phyloP scores from a whole-genome alignment of 2,113 vertebrate species.

The Athene cunicularia region DNA sequence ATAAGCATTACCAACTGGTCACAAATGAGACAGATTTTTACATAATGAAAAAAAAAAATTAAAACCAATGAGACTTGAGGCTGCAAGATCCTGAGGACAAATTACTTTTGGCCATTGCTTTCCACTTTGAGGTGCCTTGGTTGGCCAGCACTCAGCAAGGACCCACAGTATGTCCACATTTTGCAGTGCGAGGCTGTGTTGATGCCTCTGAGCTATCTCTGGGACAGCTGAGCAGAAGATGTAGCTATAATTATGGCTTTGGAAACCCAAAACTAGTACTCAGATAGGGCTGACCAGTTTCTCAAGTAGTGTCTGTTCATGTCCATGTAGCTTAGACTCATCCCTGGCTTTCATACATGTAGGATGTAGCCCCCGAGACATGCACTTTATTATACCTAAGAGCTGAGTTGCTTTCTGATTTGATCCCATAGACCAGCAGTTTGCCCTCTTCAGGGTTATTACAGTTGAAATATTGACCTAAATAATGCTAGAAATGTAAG shows the following conservation, averaged over 20 bases:
- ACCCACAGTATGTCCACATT: rapidly evolving
- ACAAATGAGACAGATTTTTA: neutral
- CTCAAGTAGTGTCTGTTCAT: neutral
- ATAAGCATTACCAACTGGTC: neutral
- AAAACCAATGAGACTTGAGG: neutral
- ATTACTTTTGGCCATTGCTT: neutral
- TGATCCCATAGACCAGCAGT: neutral
- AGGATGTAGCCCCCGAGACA: neutral
- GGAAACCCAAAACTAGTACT: neutral
- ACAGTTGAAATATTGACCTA: neutral
- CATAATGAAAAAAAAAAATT: neutral
- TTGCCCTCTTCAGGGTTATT: neutral
- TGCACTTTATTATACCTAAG: neutral
- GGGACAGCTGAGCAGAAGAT: neutral
- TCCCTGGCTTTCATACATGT: neutral
- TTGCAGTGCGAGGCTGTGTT: neutral
- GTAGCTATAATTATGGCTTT: neutral
- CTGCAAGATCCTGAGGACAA: neutral
- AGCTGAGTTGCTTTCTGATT: neutral
- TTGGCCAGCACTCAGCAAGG: neutral
- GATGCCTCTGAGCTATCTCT: neutral
- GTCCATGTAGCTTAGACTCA: neutral
- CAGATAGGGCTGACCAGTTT: neutral
- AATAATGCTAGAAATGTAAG: neutral
- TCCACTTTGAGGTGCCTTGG: neutral